phyloP scores from a whole-genome alignment of 2,797 vertebrate species.

The Craterocephalus amniculus region DNA sequence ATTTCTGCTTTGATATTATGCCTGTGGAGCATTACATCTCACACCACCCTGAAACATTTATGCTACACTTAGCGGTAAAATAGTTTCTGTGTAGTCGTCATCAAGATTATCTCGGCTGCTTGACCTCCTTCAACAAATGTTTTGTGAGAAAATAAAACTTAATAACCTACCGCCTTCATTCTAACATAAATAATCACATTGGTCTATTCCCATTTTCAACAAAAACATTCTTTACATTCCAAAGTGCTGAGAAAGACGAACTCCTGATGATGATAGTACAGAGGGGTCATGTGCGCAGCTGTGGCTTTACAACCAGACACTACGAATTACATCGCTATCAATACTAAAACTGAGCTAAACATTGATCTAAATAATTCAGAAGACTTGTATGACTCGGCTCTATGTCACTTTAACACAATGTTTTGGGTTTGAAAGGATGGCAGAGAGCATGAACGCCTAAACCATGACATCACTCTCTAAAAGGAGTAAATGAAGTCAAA shows the following conservation, averaged over 20 bases:
- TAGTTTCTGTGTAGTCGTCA: conserved; percentile 13
- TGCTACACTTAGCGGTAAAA: conserved; percentile 11
- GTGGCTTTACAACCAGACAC: conserved; percentile 1
- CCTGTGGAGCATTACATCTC: not conserved
- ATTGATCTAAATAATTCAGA: conserved; percentile 8
- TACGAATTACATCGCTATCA: conserved; percentile 18
- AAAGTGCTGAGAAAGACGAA: conserved; percentile 53
- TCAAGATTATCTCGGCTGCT: conserved; percentile 26
- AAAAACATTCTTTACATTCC: conserved; percentile 80
- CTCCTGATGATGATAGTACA: conserved; percentile 48
- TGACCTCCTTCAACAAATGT: conserved; percentile 41
- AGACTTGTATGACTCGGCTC: conserved; percentile 15
- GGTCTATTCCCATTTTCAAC: conserved; percentile 53
- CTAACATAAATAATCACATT: conserved; percentile 38
- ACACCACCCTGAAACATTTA: conserved; percentile 8
- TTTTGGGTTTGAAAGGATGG: conserved; percentile 36
- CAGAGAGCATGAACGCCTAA: conserved; percentile 56
- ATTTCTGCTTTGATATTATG: conserved; percentile 5
- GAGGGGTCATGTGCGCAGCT: conserved; percentile 40
- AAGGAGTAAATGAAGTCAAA: conserved; percentile 31
- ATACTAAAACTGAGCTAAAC: conserved; percentile 7
- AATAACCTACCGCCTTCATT: conserved; percentile 11
- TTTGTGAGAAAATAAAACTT: conserved; percentile 37
- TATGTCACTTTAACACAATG: conserved; percentile 27
- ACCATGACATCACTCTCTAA: conserved; percentile 60